Evolutionary conservation across 2,113 vertebrate genomes (phyloP).

Genomic region (Cavia porcellus): DNA sequence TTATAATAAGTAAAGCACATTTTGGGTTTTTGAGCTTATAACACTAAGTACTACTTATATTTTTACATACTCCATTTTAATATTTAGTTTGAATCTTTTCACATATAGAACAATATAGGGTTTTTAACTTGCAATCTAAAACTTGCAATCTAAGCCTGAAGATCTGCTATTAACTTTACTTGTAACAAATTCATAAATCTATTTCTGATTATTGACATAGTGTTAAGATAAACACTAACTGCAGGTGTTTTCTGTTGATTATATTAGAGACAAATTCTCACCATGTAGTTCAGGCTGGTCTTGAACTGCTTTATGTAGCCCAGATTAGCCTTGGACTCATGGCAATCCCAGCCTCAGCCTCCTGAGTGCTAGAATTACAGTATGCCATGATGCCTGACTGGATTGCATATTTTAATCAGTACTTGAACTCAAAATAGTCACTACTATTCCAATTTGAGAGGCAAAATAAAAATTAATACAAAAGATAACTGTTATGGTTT

Average conservation of each 20-base stretch:
- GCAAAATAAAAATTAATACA: neutral
- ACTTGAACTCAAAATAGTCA: neutral
- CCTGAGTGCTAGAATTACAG: neutral
- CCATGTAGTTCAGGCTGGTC: neutral
- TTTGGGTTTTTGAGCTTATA: too few species aligned
- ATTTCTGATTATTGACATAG: neutral
- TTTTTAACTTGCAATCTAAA: neutral
- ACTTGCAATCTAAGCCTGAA: neutral
- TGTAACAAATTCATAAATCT: neutral
- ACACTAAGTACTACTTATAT: neutral
- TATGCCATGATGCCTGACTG: too few species aligned
- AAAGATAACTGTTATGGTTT: neutral
- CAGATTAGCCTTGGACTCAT: neutral
- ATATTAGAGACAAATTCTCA: neutral
- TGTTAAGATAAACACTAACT: too few species aligned
- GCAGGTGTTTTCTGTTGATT: neutral
- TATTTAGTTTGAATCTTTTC: neutral
- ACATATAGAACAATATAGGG: neutral
- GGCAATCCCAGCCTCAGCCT: neutral
- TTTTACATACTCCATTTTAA: neutral
- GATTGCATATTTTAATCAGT: neutral
- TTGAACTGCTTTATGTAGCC: neutral
- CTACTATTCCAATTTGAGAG: neutral
- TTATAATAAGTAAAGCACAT: too few species aligned
- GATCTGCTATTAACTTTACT: neutral